Conservation (phyloP, 1,140 invertebrate species). For the Amyelois transitella region DNA sequence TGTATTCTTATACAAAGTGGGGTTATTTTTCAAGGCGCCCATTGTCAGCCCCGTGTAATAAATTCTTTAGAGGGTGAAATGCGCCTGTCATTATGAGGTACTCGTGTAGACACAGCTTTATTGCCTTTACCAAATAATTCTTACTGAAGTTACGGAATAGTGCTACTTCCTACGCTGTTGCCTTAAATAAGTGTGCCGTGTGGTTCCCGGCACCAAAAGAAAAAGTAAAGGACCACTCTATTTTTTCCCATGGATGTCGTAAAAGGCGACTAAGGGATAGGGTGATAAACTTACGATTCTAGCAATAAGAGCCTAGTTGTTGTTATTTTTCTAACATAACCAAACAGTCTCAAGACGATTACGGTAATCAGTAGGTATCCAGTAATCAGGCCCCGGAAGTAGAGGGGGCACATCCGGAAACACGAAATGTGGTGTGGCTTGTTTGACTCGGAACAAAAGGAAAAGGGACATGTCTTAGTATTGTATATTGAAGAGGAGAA, state of each 20-base stretch:
- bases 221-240: too few relatives aligned
- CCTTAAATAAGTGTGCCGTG: too few relatives aligned
- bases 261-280: too few relatives aligned
- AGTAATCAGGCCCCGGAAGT: not conserved
- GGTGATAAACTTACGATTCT: too few relatives aligned
- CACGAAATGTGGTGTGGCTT: not conserved
- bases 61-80: not conserved
- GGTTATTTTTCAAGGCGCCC: not conserved
- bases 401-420: not conserved
- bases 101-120: not conserved
- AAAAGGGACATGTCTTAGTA: not conserved
- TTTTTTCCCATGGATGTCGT: too few relatives aligned
- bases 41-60: not conserved
- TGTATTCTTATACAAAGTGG: not conserved
- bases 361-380: not conserved
- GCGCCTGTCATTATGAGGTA: not conserved
- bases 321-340: too few relatives aligned
- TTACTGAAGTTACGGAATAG: not conserved
- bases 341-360: not conserved
- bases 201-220: too few relatives aligned
- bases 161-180: not conserved
- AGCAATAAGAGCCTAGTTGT: too few relatives aligned
- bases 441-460: not conserved
- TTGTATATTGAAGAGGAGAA: too few relatives aligned
- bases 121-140: not conserved